Evolutionary conservation across 2,888 invertebrate species (phyloP).

Genomic region (Stramonita haemastoma): DNA sequence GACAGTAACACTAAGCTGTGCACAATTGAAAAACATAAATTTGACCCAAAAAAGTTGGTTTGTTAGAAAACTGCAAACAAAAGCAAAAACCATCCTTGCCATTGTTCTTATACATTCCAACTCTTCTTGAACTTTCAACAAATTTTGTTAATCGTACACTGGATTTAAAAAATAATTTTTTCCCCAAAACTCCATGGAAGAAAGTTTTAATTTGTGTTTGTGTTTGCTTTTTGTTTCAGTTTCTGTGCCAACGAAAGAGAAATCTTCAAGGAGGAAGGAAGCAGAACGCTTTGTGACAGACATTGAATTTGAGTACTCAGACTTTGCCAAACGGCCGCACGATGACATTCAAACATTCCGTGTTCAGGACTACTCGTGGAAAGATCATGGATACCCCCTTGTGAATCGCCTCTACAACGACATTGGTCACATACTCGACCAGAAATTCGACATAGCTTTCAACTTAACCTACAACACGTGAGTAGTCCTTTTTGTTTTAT

Average conservation of each 20-base stretch:
- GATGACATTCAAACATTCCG: slow-evolving; percentile 80
- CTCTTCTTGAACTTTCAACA: too few relatives aligned
- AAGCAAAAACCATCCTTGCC: too few relatives aligned
- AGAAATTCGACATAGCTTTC: slow-evolving; percentile 90
- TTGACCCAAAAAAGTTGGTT: too few relatives aligned
- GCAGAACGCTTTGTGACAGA: slow-evolving; percentile 84
- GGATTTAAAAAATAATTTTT: too few relatives aligned
- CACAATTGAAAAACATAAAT: too few relatives aligned
- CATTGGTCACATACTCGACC: slow-evolving; percentile 88
- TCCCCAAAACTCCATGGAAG: too few relatives aligned
- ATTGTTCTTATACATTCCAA: too few relatives aligned
- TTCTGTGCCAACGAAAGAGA: slow-evolving; percentile 58
- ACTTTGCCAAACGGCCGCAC: slow-evolving; percentile 86
- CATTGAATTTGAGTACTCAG: slow-evolving; percentile 86
- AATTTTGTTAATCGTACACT: too few relatives aligned
- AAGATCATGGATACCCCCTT: slow-evolving; percentile 91
- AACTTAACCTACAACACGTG: slow-evolving; percentile 87
- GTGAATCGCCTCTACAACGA: slow-evolving; percentile 90
- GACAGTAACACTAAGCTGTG: too few relatives aligned
- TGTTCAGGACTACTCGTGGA: slow-evolving; percentile 90
- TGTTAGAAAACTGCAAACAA: too few relatives aligned
- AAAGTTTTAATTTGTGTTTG: neutral
- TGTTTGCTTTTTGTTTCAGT: slow-evolving; percentile 44
- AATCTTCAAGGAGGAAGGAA: slow-evolving; percentile 82
- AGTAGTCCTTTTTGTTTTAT: slow-evolving; percentile 57